Base-by-base conservation (phyloP, 2,888 invertebrate genomes). In the Malachius bipustulatus region DNA sequence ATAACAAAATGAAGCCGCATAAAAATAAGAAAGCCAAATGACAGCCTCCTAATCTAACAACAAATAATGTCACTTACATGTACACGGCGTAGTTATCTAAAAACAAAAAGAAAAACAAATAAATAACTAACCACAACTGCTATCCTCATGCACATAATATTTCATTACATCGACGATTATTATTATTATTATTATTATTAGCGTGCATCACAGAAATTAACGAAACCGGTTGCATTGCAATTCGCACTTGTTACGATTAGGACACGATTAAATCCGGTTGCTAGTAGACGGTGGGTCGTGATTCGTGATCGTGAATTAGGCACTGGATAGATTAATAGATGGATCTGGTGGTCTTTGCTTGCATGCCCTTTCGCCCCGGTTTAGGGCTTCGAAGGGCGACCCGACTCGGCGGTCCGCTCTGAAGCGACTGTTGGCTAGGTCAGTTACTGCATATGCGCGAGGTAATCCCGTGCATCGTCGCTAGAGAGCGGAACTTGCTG, bases 371-470 rank as follows among this genome's bases (percentile, higher is more conserved):
- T 45, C 50, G 52, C 52, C 55, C 57, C 58, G 51, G 48, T 52
- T 52, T 54, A 56, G 59, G 59, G 57, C 57, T 52, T n/a, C n/a
- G n/a, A 52, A 54, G 52, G 54, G 57, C 48, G 50, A 46, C 50
- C 53, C 53, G 52, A 48, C 53, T 50, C 57, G 56, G 51, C 52
- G 54, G 54, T 56, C 52, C 56, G 56, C 58, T 55, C 46, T 46
- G 42, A 44, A 49, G 51, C 54, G 55, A 59, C 58, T 59, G 60
- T 61, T 54, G 57, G 57, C 57, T 60, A 61, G 61, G 61, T 61
- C 60, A 58, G 58, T 55, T 52, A 53, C 56, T 61, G 60, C 61
- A 60, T 60, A 57, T 60, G 61, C 61, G 60, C 61, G 57, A 46
- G 41, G 38, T 49, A 47, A 46, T 39, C 26, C 46, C 43, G 40